Base-by-base conservation (phyloP, 1,140 invertebrate genomes). In the Heliconius eleuchia region DNA sequence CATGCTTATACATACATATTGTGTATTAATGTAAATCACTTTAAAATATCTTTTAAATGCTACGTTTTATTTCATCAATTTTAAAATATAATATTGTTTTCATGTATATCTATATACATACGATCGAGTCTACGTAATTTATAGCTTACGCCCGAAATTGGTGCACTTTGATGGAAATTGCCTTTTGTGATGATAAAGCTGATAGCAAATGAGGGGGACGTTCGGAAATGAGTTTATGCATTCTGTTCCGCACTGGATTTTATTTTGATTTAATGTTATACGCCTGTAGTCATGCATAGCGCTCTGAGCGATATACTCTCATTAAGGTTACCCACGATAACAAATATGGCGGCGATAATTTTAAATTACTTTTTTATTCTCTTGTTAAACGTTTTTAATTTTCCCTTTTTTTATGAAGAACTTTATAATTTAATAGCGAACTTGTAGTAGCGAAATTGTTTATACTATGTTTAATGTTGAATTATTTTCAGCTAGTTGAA, bases 101-200 rank as follows among this genome's bases (percentile, higher is more conserved):
- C 13, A 13, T 16, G 16, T 46, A 46, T 13, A 3, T 46, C 2
- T 13, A 16, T 46, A 2, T 46, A 13, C 3, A 66, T 66, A 66
- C n/a, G 23, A 66, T 66, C 60, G 23, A 13, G 60, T 66, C 23
- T 30, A 66, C 57, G 57, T 71, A 71, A 80, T 80, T 80, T 81
- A 76, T 77, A 70, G 80, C 42, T 76, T 60, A 60, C 73, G 76
- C 39, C 73, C 55, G 60, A 79, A 90, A 86, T 85, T 87, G 81
- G 86, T 89, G 87, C 83, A 89, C 87, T 91, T 87, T 89, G 86
- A 89, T 91, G 86, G 85, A 85, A 87, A 87, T 88, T 85, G 85
- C 83, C 84, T 88, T 78, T 89, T 89, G 87, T 88, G 86, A 85
- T 85, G 84, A 87, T 86, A 91, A 91, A 88, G 88, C 84, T 82